A percentile compares a stretch with the other conserved stretches of the same genome.
Evolutionary conservation across 2,888 invertebrate genomes (phyloP).

Genomic region (Drosophila fulvimacula): DNA sequence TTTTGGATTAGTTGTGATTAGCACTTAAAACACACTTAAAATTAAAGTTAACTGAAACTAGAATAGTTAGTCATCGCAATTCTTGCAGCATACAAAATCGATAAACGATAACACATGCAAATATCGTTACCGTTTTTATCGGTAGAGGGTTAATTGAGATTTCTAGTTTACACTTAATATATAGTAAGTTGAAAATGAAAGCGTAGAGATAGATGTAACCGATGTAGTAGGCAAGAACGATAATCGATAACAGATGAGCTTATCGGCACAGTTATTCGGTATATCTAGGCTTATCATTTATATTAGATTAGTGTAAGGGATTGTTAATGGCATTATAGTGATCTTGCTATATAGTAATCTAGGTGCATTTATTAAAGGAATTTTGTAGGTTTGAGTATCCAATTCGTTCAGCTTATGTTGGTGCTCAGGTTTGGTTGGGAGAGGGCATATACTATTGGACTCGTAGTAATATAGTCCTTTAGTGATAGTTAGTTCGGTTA

Average conservation of each 20-base stretch:
- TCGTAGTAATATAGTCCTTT: not conserved
- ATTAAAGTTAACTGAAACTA: not conserved
- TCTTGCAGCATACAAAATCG: not conserved
- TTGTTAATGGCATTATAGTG: not conserved
- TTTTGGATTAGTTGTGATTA: not conserved
- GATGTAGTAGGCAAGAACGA: not conserved
- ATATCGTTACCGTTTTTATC: not conserved
- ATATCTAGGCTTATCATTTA: too few relatives aligned
- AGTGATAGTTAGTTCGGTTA: slow-evolving; percentile 12
- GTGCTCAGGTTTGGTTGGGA: not conserved
- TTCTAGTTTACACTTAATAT: not conserved
- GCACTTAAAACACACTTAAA: not conserved
- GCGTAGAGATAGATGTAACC: not conserved
- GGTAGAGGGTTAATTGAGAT: not conserved
- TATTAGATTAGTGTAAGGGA: not conserved
- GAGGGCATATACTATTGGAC: not conserved
- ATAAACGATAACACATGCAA: not conserved
- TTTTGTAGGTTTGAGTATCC: not conserved
- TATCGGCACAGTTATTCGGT: too few relatives aligned
- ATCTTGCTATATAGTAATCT: not conserved
- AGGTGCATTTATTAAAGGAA: not conserved
- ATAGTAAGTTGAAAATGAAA: not conserved
- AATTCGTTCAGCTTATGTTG: not conserved
- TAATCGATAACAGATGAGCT: not conserved
- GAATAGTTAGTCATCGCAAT: not conserved